Percentiles rank a stretch among this genome's conserved stretches.
Evolutionary conservation across 2,797 vertebrate genomes (phyloP).

Genomic region (Anas flavirostris): DNA sequence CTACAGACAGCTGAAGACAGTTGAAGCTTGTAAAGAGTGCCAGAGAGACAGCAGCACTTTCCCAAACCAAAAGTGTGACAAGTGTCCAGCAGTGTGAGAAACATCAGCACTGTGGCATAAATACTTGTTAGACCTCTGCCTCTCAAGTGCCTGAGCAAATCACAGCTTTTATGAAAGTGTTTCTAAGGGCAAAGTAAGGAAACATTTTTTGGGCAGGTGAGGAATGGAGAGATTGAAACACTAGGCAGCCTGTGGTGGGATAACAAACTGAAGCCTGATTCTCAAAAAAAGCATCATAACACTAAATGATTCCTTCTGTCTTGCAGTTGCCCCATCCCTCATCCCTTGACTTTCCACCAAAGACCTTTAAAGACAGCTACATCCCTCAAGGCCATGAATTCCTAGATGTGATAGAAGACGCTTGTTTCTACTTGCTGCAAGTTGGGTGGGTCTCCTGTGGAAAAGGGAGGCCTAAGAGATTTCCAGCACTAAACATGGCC

Average conservation of each 20-base stretch:
- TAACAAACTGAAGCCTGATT: neutral
- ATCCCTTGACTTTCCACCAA: neutral
- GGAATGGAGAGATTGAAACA: neutral
- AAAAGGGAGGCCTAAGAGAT: neutral
- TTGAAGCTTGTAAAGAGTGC: neutral
- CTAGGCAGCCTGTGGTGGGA: neutral
- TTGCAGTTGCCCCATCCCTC: neutral
- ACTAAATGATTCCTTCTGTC: neutral
- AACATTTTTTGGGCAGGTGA: neutral
- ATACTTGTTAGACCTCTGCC: neutral
- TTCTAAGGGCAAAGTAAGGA: neutral
- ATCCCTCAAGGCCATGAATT: neutral
- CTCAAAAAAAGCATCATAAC: neutral
- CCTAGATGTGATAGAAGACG: neutral
- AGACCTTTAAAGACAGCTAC: conserved; percentile 33
- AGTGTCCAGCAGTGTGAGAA: neutral
- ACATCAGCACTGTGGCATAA: neutral
- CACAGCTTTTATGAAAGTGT: neutral
- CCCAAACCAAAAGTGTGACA: neutral
- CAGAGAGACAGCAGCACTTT: neutral
- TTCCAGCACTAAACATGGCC: too few species aligned
- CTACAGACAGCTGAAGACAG: neutral
- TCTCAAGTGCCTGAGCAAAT: neutral
- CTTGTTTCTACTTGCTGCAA: neutral
- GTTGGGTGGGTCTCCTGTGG: neutral